These are phyloP conservation scores for Gnatocerus cornutus DNA, from an alignment of 2,888 invertebrate species.

Conservation along the genomic window DNA sequence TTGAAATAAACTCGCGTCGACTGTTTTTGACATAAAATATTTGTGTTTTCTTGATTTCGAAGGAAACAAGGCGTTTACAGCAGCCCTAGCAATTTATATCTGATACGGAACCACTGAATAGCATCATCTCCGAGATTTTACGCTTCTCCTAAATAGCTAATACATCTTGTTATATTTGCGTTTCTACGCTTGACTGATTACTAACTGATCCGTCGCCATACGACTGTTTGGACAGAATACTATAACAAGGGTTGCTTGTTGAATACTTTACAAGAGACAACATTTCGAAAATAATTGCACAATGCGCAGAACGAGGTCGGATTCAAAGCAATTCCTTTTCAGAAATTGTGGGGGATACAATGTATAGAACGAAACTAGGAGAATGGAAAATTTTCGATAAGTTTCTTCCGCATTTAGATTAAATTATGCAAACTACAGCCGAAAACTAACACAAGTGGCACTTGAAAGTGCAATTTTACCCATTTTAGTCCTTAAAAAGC, in stretches of 20 bases:
- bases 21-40: constrained; percentile 48
- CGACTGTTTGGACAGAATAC: constrained; percentile 10
- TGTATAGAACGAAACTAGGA: too few relatives aligned
- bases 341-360: too few relatives aligned
- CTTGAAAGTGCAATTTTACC: too few relatives aligned
- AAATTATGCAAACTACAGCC: too few relatives aligned
- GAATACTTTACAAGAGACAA: neutral
- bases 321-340: too few relatives aligned
- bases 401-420: too few relatives aligned
- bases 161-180: constrained; percentile 40
- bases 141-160: constrained; percentile 32
- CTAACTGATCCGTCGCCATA: constrained; percentile 26
- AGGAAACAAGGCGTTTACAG: constrained; percentile 35
- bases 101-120: constrained; percentile 31
- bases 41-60: constrained; percentile 46
- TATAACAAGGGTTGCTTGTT: constrained; percentile 3
- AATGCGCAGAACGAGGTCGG: too few relatives aligned
- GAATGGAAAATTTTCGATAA: too few relatives aligned
- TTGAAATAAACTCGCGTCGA: constrained; percentile 39
- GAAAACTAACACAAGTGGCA: too few relatives aligned
- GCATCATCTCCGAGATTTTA: constrained; percentile 31
- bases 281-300: neutral
- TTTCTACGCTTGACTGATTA: constrained; percentile 31
- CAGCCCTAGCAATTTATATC: constrained; percentile 27
- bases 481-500: too few relatives aligned